A percentile compares a stretch with the other conserved stretches of the same genome.
phyloP scores from a whole-genome alignment of 1,140 invertebrate species.

The Zaprionus capensis region DNA sequence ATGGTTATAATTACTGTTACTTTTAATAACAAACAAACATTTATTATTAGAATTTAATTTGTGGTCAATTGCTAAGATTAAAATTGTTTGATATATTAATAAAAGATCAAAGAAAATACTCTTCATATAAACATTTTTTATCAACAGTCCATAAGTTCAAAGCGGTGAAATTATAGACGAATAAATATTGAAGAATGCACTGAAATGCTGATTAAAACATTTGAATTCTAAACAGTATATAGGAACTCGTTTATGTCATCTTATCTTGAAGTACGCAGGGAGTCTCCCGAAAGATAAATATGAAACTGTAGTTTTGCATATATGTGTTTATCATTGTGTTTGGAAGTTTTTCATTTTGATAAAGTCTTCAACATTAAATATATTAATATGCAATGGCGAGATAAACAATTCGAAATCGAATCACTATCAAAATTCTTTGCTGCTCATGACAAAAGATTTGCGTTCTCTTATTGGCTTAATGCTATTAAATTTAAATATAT shows the following conservation, averaged over 20 bases:
- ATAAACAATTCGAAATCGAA: too few species aligned
- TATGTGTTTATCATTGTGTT: too few species aligned
- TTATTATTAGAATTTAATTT: background rate
- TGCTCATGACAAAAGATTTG: too few species aligned
- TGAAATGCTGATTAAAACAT: background rate
- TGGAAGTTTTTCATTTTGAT: too few species aligned
- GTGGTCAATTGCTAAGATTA: background rate
- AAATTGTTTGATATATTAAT: background rate
- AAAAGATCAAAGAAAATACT: background rate
- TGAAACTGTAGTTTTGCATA: background rate
- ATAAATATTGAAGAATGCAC: background rate
- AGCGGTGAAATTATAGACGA: background rate
- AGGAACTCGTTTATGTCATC: background rate
- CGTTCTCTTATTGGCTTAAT: background rate
- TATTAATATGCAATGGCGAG: too few species aligned
- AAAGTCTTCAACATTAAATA: too few species aligned
- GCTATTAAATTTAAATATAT: conserved; percentile 5
- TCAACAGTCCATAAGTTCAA: background rate
- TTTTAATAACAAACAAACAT: background rate
- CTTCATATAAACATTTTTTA: background rate
- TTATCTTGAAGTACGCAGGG: background rate
- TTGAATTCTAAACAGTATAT: background rate
- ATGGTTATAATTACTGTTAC: background rate
- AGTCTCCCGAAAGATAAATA: background rate
- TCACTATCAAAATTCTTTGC: too few species aligned